Conservation (phyloP, 2,113 vertebrate species). For the Antechinus stuartii region DNA sequence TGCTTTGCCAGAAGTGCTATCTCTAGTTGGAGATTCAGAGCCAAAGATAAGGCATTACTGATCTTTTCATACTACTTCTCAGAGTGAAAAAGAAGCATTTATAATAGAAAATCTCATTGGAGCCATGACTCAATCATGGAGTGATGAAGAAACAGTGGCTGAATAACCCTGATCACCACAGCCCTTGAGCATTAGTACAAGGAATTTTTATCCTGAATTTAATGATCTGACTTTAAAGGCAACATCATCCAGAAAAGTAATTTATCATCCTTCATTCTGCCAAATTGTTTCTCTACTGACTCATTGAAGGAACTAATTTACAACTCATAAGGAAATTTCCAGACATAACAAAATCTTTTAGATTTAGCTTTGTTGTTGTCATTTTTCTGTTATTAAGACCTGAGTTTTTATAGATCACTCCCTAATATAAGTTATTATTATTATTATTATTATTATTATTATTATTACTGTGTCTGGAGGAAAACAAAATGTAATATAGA, state of each 20-base stretch:
- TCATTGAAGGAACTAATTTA: neutral
- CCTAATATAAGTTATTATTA: neutral
- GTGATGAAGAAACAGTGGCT: neutral
- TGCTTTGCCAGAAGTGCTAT: neutral
- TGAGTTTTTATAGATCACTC: neutral
- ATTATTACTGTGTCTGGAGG: neutral
- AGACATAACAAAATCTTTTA: neutral
- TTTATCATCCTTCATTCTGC: neutral
- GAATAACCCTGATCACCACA: neutral
- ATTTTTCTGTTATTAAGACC: neutral
- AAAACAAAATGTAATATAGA: neutral
- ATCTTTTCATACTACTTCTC: neutral
- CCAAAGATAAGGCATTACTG: neutral
- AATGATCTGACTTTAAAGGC: neutral
- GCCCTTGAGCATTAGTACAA: neutral
- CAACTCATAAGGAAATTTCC: neutral
- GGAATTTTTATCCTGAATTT: neutral
- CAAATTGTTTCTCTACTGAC: neutral
- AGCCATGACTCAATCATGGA: neutral
- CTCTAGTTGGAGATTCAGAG: neutral
- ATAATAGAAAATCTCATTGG: neutral
- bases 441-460: too few species aligned
- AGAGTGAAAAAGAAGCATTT: neutral
- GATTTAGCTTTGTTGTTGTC: neutral
- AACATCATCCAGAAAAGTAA: neutral